A percentile compares a stretch with the other conserved stretches of the same genome.
These are phyloP conservation scores for Dryadula phaetusa DNA, from an alignment of 2,888 invertebrate species.

Conservation along the genomic window DNA sequence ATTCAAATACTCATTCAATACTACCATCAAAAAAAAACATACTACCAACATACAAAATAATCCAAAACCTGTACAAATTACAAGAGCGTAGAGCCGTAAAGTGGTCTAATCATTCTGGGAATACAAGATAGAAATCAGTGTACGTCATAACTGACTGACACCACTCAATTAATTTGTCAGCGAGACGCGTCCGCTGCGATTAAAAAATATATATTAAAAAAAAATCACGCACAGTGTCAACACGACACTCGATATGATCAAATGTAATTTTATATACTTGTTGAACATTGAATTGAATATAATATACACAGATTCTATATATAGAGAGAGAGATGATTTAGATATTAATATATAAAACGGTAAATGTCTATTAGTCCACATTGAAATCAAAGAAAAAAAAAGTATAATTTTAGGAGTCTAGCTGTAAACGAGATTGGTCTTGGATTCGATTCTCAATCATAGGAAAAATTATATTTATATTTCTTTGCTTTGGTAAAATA, in stretches of 20 bases:
- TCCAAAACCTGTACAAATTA: not conserved
- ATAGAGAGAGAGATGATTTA: constrained; percentile 12
- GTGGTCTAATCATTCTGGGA: constrained; percentile 4
- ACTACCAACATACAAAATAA: not conserved
- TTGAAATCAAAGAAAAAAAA: no score
- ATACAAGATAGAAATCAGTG: constrained; percentile 12
- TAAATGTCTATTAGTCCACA: no score
- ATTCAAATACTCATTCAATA: no score
- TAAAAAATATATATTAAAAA: constrained; percentile 26
- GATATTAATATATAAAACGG: no score
- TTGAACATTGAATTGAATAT: constrained; percentile 10
- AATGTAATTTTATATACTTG: constrained; percentile 29
- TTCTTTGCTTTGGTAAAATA: no score
- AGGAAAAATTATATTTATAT: no score
- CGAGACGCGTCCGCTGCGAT: constrained; percentile 22
- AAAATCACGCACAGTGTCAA: constrained; percentile 28
- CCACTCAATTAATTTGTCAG: constrained; percentile 28
- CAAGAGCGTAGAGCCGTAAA: not conserved
- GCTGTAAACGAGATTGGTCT: not conserved
- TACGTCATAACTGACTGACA: constrained; percentile 12
- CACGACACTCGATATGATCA: constrained; percentile 29
- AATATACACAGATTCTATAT: constrained; percentile 1
- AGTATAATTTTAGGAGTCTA: no score
- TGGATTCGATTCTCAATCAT: no score
- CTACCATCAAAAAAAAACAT: no score